Evolutionary conservation across 2,797 vertebrate species (phyloP), one percentile per base, ranked within the genome.

Genomic region (Sciurus carolinensis): DNA sequence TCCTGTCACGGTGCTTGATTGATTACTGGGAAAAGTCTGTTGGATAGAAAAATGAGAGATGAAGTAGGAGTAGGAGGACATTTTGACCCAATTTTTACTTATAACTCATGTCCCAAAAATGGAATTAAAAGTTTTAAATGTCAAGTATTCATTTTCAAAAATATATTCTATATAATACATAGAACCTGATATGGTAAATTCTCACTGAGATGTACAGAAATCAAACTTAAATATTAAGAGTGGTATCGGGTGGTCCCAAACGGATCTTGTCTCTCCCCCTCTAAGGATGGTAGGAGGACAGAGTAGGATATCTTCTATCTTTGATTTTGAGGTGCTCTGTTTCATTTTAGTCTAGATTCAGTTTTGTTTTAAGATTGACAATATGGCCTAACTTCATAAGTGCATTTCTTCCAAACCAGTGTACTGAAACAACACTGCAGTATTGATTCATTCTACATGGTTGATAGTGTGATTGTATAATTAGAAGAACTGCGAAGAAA

Each of bases 401-500:
- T 87, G 30, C n/a, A 30, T 92, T 85, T 97, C 87, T 96, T 89
- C 87, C 92, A 77, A 95, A 92, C 72, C 47, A 67, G 52, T 84
- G 59, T 81, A 67, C 94, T 84, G 85, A 90, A 95, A 94, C 90
- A 90, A 9, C 54, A 57, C 36, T 59, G 73, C 42, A 86, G 57
- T 92, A 96, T 97, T 94, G 93, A 96, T 97, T 95, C 81, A 92
- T 94, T 97, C 90, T 97, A 85, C 87, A 90, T 64, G 93, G 90
- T 90, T 94, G 97, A 93, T 97, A 91, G 90, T 96, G 93, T 92
- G 92, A 96, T n/a, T 97, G 90, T 89, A 95, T 97, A 97, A 97
- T 97, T 98, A 97, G 96, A 95, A 95, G 94, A 97, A 87, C 94
- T 97, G 96, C 95, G 88, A 97, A 96, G 87, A 97, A 96, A 95